A percentile compares a stretch with the other conserved stretches of the same genome.
phyloP scores from a whole-genome alignment of 2,797 vertebrate genomes.

The Danionella dracula region DNA sequence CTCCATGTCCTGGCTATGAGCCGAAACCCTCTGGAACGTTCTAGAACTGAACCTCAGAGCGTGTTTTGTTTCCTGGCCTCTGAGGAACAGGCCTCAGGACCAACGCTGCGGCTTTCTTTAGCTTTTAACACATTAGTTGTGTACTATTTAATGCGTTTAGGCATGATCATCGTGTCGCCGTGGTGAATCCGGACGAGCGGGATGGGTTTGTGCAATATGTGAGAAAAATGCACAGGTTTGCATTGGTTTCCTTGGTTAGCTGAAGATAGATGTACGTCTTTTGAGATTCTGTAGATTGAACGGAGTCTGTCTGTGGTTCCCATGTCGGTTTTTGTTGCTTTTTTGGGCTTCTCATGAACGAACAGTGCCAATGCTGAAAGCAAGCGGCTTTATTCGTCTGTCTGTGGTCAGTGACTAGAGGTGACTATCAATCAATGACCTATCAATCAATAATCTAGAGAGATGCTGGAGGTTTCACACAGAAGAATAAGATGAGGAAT shows the following conservation, averaged over 20 bases:
- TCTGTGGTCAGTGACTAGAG: slow-evolving; percentile 59
- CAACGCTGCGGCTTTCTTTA: slow-evolving; percentile 1
- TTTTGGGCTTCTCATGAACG: slow-evolving; percentile 53
- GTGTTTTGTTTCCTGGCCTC: not conserved
- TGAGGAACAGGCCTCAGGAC: slow-evolving; percentile 4
- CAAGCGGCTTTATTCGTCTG: slow-evolving; percentile 87
- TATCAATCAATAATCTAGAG: slow-evolving; percentile 51
- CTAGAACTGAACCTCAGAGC: slow-evolving; percentile 28
- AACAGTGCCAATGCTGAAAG: slow-evolving; percentile 87
- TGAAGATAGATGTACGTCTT: slow-evolving; percentile 20
- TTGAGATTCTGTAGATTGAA: slow-evolving; percentile 6
- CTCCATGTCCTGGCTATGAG: slow-evolving; percentile 61
- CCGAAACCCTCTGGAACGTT: slow-evolving; percentile 45
- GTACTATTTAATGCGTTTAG: not conserved
- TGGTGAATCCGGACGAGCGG: not conserved
- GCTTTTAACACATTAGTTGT: slow-evolving; percentile 27
- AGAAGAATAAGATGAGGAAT: not conserved
- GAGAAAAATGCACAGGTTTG: slow-evolving; percentile 39
- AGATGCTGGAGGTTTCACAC: slow-evolving; percentile 26
- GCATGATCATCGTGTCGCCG: too few species aligned
- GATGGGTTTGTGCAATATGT: slow-evolving; percentile 38
- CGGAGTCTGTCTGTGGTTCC: slow-evolving; percentile 14
- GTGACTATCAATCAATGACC: slow-evolving; percentile 43
- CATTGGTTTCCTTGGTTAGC: slow-evolving; percentile 21
- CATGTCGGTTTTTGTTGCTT: slow-evolving; percentile 33